phyloP scores from a whole-genome alignment of 2,797 vertebrate genomes.

The Premnoplex brunnescens region DNA sequence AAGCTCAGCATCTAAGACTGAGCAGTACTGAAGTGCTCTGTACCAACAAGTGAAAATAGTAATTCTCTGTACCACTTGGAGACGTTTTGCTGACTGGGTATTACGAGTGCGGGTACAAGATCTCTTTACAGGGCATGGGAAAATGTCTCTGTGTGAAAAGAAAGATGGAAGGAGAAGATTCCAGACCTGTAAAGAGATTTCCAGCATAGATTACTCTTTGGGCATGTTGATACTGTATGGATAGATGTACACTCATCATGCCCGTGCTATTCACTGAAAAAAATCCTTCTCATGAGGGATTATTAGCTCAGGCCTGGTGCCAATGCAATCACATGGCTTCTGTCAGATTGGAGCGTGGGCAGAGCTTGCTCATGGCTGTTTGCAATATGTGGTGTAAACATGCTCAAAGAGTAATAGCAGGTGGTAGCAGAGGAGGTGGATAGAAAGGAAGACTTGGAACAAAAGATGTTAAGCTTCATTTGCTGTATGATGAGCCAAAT shows the following conservation, averaged over 20 bases:
- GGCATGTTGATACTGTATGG: slow-evolving; percentile 17
- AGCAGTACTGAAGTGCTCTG: not conserved
- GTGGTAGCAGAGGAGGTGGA: slow-evolving; percentile 62
- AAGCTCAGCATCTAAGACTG: not conserved
- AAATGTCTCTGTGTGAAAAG: not conserved
- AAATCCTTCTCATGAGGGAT: slow-evolving; percentile 32
- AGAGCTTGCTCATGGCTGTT: slow-evolving; percentile 65
- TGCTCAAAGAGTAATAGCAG: slow-evolving; percentile 62
- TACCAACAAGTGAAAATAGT: not conserved
- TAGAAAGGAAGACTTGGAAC: slow-evolving; percentile 48
- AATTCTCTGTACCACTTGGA: not conserved
- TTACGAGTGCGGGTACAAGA: not conserved
- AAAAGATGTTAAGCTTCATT: slow-evolving; percentile 66
- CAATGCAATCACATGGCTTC: slow-evolving; percentile 52
- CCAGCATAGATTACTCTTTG: slow-evolving; percentile 12
- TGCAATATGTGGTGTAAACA: slow-evolving; percentile 65
- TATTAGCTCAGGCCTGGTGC: slow-evolving; percentile 56
- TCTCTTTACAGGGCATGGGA: not conserved
- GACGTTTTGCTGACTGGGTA: not conserved
- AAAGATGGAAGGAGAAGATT: not conserved
- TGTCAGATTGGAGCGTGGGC: slow-evolving; percentile 61
- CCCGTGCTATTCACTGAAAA: slow-evolving; percentile 15
- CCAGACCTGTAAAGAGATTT: not conserved
- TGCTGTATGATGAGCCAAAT: slow-evolving; percentile 54
- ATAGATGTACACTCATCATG: not conserved